Base-by-base conservation (phyloP, 1,140 invertebrate species). In the Penaeus japonicus region DNA sequence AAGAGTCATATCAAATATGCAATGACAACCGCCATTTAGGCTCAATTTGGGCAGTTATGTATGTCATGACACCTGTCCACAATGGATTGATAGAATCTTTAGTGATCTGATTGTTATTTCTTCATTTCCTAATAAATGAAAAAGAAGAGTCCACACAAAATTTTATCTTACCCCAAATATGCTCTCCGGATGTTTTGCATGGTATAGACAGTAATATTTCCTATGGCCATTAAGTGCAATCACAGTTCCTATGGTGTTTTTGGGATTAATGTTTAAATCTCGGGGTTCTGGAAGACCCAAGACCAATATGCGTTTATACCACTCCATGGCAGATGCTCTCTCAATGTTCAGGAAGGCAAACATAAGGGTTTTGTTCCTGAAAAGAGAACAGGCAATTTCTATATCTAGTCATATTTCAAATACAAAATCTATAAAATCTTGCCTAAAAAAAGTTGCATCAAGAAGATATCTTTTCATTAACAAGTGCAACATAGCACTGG, bases 181-280 rank as follows among this genome's bases (percentile, higher is more conserved):
- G 22, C 87, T 90, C 89, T 95, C 95, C 27, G 95, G 95, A 93
- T 98, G 97, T 92, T 98, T 98, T 55, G 98, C 97, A 93, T 99
- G 90, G 87, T 81, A 91, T 59, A 91, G 87, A 59, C 97, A 99
- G 93, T 99, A 99, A 93, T 99, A 99, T 93, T 98, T 98, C 78
- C 98, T 94, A 92, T 98, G 97, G 5, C 98, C 98, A 93, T 99
- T 99, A 55, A 99, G 93, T 1, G 98, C 96, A 30, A 99, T 93
- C 53, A 99, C 98, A 30, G 99, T 99, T 10, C 99, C 99, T 54
- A 99, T 96, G 93, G 98, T 99, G 94, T 99, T 99, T 91, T 97
- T 95, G 4, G 97, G 96, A 94, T 99, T 99, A 57, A 99, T 98
- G 90, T 96, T 95, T 82, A 99, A 93, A 91, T 97, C 95, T 84